Percentiles rank a stretch among this genome's conserved stretches.
phyloP scores from a whole-genome alignment of 2,113 vertebrate species.

The Corythoichthys haematopterus region DNA sequence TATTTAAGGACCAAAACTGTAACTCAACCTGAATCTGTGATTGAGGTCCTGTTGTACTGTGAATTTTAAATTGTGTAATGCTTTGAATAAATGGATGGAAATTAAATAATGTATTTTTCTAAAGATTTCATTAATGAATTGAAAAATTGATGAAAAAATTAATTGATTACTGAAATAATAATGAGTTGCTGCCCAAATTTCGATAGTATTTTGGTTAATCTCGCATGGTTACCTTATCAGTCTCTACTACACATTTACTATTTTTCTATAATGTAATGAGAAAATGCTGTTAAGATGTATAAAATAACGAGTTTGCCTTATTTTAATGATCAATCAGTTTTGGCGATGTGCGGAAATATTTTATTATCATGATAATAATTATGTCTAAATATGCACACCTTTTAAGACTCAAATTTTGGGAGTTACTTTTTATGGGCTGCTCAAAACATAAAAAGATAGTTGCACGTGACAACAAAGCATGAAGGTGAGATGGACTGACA shows the following conservation, averaged over 20 bases:
- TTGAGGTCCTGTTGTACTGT: too few species aligned
- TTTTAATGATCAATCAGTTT: not conserved
- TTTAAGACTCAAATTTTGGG: too few species aligned
- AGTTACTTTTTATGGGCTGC: not conserved
- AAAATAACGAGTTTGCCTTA: not conserved
- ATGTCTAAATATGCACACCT: not conserved
- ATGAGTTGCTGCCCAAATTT: not conserved
- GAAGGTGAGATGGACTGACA: conserved; percentile 21
- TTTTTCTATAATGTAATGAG: not conserved
- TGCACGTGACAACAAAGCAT: conserved; percentile 7
- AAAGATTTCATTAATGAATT: too few species aligned
- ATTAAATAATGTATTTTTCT: too few species aligned
- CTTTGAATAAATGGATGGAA: too few species aligned
- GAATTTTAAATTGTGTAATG: too few species aligned
- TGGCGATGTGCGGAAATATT: not conserved
- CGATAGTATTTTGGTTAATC: not conserved
- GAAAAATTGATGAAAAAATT: too few species aligned
- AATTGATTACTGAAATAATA: too few species aligned
- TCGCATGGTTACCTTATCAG: too few species aligned
- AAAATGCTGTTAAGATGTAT: not conserved
- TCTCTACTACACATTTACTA: not conserved
- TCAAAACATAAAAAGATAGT: conserved; percentile 52
- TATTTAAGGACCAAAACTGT: too few species aligned
- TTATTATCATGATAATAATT: not conserved
- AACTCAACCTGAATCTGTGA: too few species aligned